Evolutionary conservation across 2,113 vertebrate genomes (phyloP), one percentile per base, ranked within the genome.

Genomic region (Syrmaticus mikado): DNA sequence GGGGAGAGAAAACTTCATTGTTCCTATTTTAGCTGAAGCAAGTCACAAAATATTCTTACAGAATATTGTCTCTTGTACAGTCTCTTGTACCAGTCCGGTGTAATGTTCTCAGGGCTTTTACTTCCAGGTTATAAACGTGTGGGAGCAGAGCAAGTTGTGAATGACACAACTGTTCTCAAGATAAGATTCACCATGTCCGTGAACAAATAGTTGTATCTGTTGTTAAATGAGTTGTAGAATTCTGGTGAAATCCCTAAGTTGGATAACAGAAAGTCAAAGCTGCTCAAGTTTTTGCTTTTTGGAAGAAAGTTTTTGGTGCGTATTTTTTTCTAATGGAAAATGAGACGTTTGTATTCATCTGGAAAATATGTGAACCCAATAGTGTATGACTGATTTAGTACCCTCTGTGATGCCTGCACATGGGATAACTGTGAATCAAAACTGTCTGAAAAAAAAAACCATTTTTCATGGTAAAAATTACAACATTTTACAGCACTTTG

Each of bases 311-410:
- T 57, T 34, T 57, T 1, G 2, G 20, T 0, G 0, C 88, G 52
- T 36, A 7, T 61, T 6, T 61, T 82, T 90, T 93, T 76, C 53
- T 25, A 20, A 20, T 94, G 58, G 85, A 85, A 84, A 92, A 84
- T 76, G 52, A 87, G 48, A n/a, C 15, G 14, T 5, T 74, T 77
- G n/a, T 71, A 25, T 87, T 87, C 53, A 82, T 68, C 85, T 90
- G 85, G 67, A 93, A 95, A 83, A 57, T 76, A 75, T 16, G 24
- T 68, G 64, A 72, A 45, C 82, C 55, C 76, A 48, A 8, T 82
- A 70, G 64, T 43, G 43, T 50, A 3, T 58, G 60, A 40, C 45
- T 73, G 55, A 80, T 87, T 70, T 73, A 73, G 66, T 79, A 45
- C 40, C 50, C 22, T 71, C 52, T 79, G 53, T 55, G 71, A 48